phyloP scores from a whole-genome alignment of 2,797 vertebrate genomes.

The Labeo calbasu region DNA sequence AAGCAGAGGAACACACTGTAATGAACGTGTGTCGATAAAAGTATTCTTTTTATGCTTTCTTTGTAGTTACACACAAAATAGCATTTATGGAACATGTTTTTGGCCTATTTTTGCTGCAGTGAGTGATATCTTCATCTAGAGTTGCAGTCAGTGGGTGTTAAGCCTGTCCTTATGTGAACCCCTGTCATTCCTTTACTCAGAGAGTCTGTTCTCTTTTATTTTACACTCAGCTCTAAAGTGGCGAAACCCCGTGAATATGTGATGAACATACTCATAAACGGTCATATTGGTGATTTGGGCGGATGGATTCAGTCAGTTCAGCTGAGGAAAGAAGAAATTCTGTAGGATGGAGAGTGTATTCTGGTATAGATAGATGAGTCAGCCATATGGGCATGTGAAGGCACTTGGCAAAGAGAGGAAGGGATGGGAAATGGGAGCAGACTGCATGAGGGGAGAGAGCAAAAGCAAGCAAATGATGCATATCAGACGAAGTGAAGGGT shows the following conservation, averaged over 20 bases:
- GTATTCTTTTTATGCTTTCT: too few species aligned
- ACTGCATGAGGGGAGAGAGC: conserved; percentile 1
- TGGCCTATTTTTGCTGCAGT: neutral
- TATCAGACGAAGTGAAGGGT: conserved; percentile 8
- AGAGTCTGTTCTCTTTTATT: neutral
- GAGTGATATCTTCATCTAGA: neutral
- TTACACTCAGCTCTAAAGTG: too few species aligned
- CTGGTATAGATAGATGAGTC: neutral
- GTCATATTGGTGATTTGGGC: neutral
- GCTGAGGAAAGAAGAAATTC: neutral
- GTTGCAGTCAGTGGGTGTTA: conserved; percentile 15
- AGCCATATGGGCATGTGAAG: neutral
- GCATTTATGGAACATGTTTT: neutral
- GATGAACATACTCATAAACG: neutral
- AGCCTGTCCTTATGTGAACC: conserved; percentile 4
- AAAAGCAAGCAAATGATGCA: neutral
- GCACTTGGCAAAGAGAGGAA: conserved; percentile 14
- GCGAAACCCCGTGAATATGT: too few species aligned
- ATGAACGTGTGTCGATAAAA: too few species aligned
- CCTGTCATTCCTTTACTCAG: neutral
- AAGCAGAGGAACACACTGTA: too few species aligned
- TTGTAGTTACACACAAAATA: neutral
- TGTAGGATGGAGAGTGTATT: neutral
- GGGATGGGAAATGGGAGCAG: conserved; percentile 2
- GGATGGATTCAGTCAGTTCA: neutral